Percentiles rank a stretch among this genome's conserved stretches.
Conservation (phyloP, 2,113 vertebrate species). For the Semicossyphus pulcher region DNA sequence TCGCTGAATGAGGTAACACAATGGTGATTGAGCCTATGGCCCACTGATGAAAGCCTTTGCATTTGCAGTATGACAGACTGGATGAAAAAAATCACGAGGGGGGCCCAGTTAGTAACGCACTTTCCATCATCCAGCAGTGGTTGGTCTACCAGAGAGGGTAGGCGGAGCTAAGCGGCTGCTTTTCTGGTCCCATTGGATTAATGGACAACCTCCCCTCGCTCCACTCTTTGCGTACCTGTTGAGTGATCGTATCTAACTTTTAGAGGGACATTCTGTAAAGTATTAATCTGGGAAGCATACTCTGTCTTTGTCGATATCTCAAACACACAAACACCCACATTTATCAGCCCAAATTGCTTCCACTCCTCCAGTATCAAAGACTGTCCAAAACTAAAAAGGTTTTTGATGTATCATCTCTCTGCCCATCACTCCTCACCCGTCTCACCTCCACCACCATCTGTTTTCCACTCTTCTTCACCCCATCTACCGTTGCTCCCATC, state of each 20-base stretch:
- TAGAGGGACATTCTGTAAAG: not conserved
- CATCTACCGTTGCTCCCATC: not conserved
- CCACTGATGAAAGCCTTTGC: too few species aligned
- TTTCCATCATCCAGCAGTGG: too few species aligned
- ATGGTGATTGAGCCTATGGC: too few species aligned
- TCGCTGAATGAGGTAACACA: too few species aligned
- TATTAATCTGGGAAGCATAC: not conserved
- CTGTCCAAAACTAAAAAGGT: not conserved
- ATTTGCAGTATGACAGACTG: too few species aligned
- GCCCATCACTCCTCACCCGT: conserved; percentile 28
- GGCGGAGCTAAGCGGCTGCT: too few species aligned
- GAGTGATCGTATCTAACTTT: not conserved
- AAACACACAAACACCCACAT: conserved; percentile 1
- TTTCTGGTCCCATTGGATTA: too few species aligned
- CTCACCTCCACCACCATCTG: conserved; percentile 8
- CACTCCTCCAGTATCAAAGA: not conserved
- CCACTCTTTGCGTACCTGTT: not conserved
- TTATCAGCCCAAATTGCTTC: conserved; percentile 30
- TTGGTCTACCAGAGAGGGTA: too few species aligned
- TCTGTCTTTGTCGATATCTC: not conserved
- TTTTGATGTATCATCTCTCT: conserved; percentile 21
- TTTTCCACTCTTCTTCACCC: not conserved
- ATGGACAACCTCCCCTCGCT: too few species aligned
- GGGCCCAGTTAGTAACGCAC: too few species aligned
- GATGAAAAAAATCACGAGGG: too few species aligned